phyloP scores from a whole-genome alignment of 1,140 invertebrate genomes.

The Tigriopus japonicus region DNA sequence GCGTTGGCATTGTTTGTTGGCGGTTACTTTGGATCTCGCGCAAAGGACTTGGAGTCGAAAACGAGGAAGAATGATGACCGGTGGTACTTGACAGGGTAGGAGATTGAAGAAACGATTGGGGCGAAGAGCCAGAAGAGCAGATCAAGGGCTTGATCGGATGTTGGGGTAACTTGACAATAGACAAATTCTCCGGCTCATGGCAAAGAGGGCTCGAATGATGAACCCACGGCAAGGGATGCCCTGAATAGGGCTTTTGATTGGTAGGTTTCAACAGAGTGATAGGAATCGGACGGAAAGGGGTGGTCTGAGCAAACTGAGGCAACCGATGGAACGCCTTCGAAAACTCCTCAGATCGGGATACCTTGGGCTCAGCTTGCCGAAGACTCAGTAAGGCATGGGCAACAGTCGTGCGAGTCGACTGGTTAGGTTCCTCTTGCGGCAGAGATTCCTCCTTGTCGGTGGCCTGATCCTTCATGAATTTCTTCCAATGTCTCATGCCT shows the following conservation, averaged over 20 bases:
- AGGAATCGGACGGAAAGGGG: background rate
- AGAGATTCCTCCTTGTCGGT: background rate
- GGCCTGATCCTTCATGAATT: slow-evolving; percentile 6
- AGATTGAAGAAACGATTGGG: no score
- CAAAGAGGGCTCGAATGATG: no score
- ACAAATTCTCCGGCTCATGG: background rate
- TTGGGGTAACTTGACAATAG: background rate
- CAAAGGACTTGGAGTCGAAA: no score
- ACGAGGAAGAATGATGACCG: no score
- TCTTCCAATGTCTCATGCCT: slow-evolving; percentile 10
- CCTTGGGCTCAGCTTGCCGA: background rate
- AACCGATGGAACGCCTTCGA: background rate
- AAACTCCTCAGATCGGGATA: background rate
- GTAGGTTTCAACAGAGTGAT: no score
- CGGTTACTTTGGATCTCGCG: no score
- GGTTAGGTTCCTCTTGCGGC: background rate
- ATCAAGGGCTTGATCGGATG: background rate
- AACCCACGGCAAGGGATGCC: no score
- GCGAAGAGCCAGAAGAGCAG: no score
- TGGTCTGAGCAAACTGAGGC: background rate
- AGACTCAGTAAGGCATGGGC: slow-evolving; percentile 3
- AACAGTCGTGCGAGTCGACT: background rate
- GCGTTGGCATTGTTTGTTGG: no score
- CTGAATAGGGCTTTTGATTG: no score
- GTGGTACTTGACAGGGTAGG: no score